A percentile compares a stretch with the other conserved stretches of the same genome.
Conservation (phyloP, 1,140 invertebrate genomes). For the Tetranychus cinnabarinus region DNA sequence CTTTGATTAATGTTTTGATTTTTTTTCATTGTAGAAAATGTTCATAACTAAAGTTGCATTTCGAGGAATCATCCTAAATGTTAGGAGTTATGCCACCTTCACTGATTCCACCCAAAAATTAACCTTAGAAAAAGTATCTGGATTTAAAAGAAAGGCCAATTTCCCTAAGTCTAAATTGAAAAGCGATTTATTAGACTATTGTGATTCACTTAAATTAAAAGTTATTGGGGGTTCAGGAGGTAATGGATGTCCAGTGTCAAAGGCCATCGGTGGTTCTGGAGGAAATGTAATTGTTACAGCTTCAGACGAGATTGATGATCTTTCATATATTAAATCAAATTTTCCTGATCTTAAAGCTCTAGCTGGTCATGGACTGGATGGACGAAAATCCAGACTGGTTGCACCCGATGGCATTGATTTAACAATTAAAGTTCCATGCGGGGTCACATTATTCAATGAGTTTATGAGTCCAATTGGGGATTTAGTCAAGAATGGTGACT, state of each 20-base stretch:
- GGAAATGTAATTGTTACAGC: slow-evolving; percentile 49
- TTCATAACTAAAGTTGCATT: no score
- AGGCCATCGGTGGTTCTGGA: slow-evolving; percentile 59
- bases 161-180: no score
- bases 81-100: no score
- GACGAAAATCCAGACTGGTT: slow-evolving; percentile 40
- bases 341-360: slow-evolving; percentile 30
- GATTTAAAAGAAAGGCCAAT: no score
- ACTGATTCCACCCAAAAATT: no score
- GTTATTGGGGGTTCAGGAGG: slow-evolving; percentile 52
- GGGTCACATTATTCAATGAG: slow-evolving; percentile 42
- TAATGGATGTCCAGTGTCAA: slow-evolving; percentile 45
- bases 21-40: no score
- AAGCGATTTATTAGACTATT: slow-evolving; percentile 22
- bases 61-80: no score
- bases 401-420: slow-evolving; percentile 42
- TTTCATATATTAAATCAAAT: slow-evolving; percentile 29
- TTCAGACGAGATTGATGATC: slow-evolving; percentile 29
- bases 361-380: slow-evolving; percentile 40
- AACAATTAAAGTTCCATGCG: slow-evolving; percentile 46
- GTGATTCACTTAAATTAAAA: slow-evolving; percentile 42
- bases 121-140: no score
- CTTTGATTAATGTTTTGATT: no score
- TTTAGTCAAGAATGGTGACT: slow-evolving; percentile 38
- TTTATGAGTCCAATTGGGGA: slow-evolving; percentile 37